Percentiles rank a stretch among this genome's conserved stretches.
phyloP scores from a whole-genome alignment of 2,888 invertebrate species.

The Ischnus inquisitorius region DNA sequence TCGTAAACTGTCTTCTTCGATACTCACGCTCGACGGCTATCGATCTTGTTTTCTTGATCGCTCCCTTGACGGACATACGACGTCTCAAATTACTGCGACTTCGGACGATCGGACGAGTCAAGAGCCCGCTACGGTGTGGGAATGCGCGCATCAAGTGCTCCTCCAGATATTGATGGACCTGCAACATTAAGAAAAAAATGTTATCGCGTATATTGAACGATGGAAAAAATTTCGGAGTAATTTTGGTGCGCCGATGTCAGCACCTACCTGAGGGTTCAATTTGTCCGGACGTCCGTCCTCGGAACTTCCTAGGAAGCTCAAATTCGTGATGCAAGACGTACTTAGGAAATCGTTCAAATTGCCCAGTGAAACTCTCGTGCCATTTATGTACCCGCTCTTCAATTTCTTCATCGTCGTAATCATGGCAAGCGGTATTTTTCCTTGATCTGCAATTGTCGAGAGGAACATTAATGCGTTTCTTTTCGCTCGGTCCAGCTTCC shows the following conservation, averaged over 20 bases:
- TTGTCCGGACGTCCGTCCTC: slow-evolving; percentile 96
- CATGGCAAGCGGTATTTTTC: slow-evolving; percentile 96
- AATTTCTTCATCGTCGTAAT: slow-evolving; percentile 99
- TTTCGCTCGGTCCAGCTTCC: not conserved
- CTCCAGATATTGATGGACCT: slow-evolving; percentile 95
- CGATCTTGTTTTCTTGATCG: slow-evolving; percentile 96
- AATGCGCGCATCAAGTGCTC: slow-evolving; percentile 94
- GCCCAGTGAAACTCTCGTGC: slow-evolving; percentile 98
- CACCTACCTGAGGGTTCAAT: slow-evolving; percentile 82
- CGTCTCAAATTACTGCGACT: slow-evolving; percentile 87
- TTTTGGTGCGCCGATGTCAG: not conserved
- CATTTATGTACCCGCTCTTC: slow-evolving; percentile 99
- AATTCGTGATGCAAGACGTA: slow-evolving; percentile 98
- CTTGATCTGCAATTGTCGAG: slow-evolving; percentile 90
- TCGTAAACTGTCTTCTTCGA: not conserved
- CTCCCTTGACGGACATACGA: slow-evolving; percentile 95
- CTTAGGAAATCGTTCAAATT: slow-evolving; percentile 97
- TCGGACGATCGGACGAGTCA: slow-evolving; percentile 87
- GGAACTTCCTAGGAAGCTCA: slow-evolving; percentile 97
- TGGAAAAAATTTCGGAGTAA: not conserved
- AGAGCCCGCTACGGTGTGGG: slow-evolving; percentile 90
- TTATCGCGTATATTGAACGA: not conserved
- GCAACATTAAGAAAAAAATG: slow-evolving; percentile 81
- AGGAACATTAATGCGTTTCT: not conserved
- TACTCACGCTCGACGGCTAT: slow-evolving; percentile 95